These are phyloP conservation scores for Pseudomyrmex dendroicus DNA, from an alignment of 1,140 invertebrate genomes.

Conservation along the genomic window DNA sequence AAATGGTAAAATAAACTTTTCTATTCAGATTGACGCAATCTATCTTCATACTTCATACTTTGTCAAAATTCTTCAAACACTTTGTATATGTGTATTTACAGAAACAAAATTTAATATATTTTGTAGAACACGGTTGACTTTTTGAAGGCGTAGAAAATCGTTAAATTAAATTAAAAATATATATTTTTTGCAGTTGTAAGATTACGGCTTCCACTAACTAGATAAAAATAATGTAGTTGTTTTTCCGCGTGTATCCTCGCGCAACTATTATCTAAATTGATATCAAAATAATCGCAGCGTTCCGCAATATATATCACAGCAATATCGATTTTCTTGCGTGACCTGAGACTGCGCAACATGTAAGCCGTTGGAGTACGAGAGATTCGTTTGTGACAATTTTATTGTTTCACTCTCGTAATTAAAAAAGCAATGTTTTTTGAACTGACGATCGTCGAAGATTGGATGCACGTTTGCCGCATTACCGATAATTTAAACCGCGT, in stretches of 20 bases:
- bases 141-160: no score
- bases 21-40: no score
- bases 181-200: neutral
- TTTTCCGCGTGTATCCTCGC: neutral
- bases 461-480: neutral
- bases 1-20: no score
- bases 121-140: no score
- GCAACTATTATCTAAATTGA: slow-evolving; percentile 27
- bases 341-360: slow-evolving; percentile 23
- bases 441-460: slow-evolving; percentile 17
- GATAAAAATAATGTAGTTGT: slow-evolving; percentile 23
- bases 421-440: neutral
- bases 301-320: slow-evolving; percentile 2
- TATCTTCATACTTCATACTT: no score
- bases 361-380: neutral
- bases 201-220: slow-evolving; percentile 12
- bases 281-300: slow-evolving; percentile 37
- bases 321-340: slow-evolving; percentile 29
- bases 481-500: slow-evolving; percentile 25
- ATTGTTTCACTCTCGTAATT: neutral
- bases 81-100: no score
- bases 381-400: neutral
- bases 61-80: no score
- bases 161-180: no score
- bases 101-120: no score